Conservation (phyloP, 1,140 invertebrate genomes). For the Anagrus nilaparvatae region DNA sequence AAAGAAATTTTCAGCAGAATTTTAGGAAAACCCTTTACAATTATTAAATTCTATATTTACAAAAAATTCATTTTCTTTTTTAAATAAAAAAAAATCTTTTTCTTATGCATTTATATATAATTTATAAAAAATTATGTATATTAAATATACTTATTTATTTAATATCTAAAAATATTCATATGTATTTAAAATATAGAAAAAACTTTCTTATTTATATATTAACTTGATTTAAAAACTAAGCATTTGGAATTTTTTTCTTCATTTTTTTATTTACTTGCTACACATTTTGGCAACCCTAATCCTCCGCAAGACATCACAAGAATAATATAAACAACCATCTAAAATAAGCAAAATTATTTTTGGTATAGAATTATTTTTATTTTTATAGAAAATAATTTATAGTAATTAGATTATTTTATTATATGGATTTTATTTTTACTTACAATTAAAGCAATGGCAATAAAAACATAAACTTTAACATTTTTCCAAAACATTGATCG, state of each 20-base stretch:
- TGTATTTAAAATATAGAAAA: not conserved
- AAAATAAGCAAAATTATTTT: conserved; percentile 17
- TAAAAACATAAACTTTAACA: conserved; percentile 78
- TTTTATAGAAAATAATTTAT: conserved; percentile 3
- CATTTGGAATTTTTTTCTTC: conserved; percentile 9
- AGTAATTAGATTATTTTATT: conserved; percentile 2
- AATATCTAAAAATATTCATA: not conserved
- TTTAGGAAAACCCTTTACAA: too few species aligned
- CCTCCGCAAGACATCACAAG: conserved; percentile 80
- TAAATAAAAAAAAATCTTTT: conserved; percentile 9
- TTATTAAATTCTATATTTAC: too few species aligned
- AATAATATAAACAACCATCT: conserved; percentile 73
- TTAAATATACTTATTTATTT: conserved; percentile 5
- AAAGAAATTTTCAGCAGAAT: too few species aligned
- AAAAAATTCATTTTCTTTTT: conserved; percentile 7
- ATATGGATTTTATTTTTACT: conserved; percentile 26
- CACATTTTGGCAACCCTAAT: conserved; percentile 64
- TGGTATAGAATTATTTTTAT: conserved; percentile 8
- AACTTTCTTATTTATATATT: not conserved
- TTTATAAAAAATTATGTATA: conserved; percentile 10
- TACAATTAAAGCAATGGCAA: conserved; percentile 59
- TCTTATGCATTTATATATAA: not conserved
- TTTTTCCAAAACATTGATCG: conserved; percentile 90
- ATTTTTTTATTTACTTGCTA: conserved; percentile 26
- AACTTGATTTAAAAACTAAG: not conserved